Evolutionary conservation across 1,140 invertebrate genomes (phyloP).

Genomic region (Laupala kohalensis): DNA sequence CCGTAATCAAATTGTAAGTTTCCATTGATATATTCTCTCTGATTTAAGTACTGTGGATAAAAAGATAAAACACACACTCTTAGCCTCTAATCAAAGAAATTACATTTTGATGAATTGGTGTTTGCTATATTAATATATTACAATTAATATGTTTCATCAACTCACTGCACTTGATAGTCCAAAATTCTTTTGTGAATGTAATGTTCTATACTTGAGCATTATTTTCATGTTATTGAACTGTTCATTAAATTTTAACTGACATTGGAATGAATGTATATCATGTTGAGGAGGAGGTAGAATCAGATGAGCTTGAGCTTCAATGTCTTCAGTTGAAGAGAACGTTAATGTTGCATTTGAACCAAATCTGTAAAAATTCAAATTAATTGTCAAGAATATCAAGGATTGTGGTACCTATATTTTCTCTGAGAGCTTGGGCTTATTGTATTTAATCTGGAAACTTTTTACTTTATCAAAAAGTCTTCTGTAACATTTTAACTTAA

Average conservation of each 20-base stretch:
- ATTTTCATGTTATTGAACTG: constrained; percentile 16
- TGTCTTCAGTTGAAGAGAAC: constrained; percentile 13
- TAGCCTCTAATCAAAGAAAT: background rate
- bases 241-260: constrained; percentile 17
- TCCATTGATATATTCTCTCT: constrained; percentile 27
- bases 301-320: constrained; percentile 31
- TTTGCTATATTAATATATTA: background rate
- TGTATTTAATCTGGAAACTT: too few relatives aligned
- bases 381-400: too few relatives aligned
- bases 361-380: constrained; percentile 7
- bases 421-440: too few relatives aligned
- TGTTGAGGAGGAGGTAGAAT: constrained; percentile 45
- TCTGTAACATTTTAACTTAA: too few relatives aligned
- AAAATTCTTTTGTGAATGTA: constrained; percentile 8
- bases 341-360: constrained; percentile 12
- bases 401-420: too few relatives aligned
- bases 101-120: background rate
- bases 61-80: background rate
- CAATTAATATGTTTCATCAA: constrained; percentile 13
- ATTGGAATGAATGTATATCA: constrained; percentile 41
- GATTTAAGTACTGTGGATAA: background rate
- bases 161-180: constrained; percentile 3
- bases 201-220: constrained; percentile 17
- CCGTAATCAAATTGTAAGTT: constrained; percentile 36
- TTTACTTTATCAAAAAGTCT: too few relatives aligned